Percentiles rank a stretch among this genome's conserved stretches.
Conservation (phyloP, 2,797 vertebrate genomes). For the Cygnus olor region DNA sequence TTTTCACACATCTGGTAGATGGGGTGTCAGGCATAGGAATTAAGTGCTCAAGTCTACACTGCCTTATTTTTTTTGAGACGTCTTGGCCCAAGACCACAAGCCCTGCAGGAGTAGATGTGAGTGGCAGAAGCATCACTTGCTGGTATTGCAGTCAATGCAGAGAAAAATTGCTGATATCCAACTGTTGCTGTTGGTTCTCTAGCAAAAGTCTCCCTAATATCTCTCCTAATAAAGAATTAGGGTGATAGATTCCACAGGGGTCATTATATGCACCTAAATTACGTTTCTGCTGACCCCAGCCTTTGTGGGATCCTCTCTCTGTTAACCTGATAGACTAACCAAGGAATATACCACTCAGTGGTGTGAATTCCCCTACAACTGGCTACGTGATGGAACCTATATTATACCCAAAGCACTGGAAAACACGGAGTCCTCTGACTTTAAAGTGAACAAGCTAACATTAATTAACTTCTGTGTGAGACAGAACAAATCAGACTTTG, state of each 20-base stretch:
- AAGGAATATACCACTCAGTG: background rate
- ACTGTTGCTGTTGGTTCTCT: background rate
- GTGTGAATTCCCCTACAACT: background rate
- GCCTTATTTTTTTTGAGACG: background rate
- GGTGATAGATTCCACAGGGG: background rate
- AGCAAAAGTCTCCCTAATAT: background rate
- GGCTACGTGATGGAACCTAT: background rate
- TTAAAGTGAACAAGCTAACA: background rate
- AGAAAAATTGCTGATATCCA: background rate
- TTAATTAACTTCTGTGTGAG: background rate
- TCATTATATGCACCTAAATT: background rate
- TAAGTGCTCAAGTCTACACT: background rate
- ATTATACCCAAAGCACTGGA: background rate
- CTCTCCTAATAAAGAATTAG: background rate
- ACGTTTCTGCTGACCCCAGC: background rate
- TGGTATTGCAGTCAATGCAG: background rate
- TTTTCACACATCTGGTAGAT: background rate
- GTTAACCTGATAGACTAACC: background rate
- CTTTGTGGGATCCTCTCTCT: background rate
- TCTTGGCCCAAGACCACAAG: background rate
- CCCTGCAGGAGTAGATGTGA: background rate
- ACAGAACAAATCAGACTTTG: background rate
- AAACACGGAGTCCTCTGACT: background rate
- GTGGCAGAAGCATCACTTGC: background rate
- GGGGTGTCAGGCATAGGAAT: background rate